Percentiles rank a stretch among this genome's conserved stretches.
phyloP scores from a whole-genome alignment of 2,797 vertebrate genomes.

The Acanthurus tractus region DNA sequence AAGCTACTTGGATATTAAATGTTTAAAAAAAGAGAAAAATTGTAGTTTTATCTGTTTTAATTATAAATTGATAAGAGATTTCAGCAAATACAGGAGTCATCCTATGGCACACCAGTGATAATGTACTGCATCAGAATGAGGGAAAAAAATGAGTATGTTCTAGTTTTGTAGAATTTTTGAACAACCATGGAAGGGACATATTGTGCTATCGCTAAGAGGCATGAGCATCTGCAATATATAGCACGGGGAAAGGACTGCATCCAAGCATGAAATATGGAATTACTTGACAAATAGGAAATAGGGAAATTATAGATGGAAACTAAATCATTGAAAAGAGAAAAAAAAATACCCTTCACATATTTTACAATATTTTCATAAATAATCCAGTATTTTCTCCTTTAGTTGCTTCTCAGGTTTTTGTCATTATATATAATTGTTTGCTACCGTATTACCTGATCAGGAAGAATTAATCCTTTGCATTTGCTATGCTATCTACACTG shows the following conservation, averaged over 20 bases:
- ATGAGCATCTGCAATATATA: constrained; percentile 69
- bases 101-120: constrained; percentile 10
- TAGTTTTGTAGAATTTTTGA: constrained; percentile 66
- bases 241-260: constrained; percentile 64
- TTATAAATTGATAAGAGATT: constrained; percentile 64
- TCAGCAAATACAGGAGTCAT: constrained; percentile 45
- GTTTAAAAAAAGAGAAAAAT: constrained; percentile 34
- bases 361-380: constrained; percentile 59
- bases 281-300: constrained; percentile 75
- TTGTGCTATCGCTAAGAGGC: constrained; percentile 71
- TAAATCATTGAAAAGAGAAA: constrained; percentile 64
- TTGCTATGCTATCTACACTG: not conserved
- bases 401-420: constrained; percentile 24
- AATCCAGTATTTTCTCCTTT: constrained; percentile 32
- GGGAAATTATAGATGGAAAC: constrained; percentile 69
- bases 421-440: constrained; percentile 37
- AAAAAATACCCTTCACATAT: constrained; percentile 44
- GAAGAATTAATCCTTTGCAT: constrained; percentile 35
- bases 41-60: constrained; percentile 65
- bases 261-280: constrained; percentile 80
- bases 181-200: constrained; percentile 67
- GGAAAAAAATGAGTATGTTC: constrained; percentile 49
- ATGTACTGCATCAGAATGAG: constrained; percentile 53
- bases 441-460: constrained; percentile 34
- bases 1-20: constrained; percentile 75